Conservation (phyloP, 1,140 invertebrate genomes). For the Doryteuthis pealeii region DNA sequence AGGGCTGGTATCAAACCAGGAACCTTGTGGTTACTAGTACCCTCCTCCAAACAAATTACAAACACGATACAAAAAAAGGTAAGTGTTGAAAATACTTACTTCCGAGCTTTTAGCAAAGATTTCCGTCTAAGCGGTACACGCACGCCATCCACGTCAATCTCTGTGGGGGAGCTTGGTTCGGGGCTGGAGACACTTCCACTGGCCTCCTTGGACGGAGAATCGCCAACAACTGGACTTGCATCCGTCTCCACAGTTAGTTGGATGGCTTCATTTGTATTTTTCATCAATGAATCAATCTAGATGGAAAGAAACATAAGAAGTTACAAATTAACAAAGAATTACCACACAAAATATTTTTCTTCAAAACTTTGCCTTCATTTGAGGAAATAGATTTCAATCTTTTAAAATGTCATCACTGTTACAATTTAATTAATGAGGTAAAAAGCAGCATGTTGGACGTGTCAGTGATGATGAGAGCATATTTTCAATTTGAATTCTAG, state of each 20-base stretch:
- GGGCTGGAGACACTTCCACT: constrained; percentile 21
- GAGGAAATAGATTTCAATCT: no score
- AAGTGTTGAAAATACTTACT: constrained; percentile 27
- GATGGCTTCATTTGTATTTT: constrained; percentile 46
- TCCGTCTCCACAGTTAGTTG: constrained; percentile 87
- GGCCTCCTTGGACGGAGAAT: constrained; percentile 36
- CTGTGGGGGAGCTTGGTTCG: constrained; percentile 20
- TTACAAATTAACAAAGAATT: no score
- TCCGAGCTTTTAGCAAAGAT: constrained; percentile 57
- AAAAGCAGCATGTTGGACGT: background rate
- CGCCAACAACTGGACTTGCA: constrained; percentile 68
- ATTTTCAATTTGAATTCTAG: no score
- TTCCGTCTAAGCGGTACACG: constrained; percentile 57
- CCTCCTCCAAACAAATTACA: no score
- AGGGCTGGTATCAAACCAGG: no score
- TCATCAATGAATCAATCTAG: constrained; percentile 54
- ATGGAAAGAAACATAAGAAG: constrained; percentile 1
- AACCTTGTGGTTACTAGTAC: no score
- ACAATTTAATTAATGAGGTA: no score
- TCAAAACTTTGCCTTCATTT: no score
- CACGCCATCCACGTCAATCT: constrained; percentile 31
- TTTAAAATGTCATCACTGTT: no score
- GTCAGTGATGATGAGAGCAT: background rate
- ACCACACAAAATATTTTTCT: no score
- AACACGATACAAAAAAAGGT: no score